Evolutionary conservation across 2,113 vertebrate species (phyloP).

Genomic region (Mixornis gularis): DNA sequence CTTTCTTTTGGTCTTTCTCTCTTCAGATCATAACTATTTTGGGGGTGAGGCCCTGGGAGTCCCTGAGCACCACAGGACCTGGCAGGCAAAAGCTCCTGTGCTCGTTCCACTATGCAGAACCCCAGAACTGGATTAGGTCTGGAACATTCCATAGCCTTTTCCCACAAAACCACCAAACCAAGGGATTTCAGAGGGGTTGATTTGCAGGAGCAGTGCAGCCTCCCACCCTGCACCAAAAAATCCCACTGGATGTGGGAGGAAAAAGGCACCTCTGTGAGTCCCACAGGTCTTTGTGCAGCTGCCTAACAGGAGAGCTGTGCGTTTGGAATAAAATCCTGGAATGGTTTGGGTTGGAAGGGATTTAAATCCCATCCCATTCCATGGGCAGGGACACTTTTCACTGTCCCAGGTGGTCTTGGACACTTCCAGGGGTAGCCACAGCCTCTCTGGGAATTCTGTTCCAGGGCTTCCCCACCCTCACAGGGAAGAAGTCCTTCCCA

Average conservation of each 20-base stretch:
- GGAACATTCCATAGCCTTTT: not conserved
- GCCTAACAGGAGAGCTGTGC: not conserved
- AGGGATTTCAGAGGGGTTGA: not conserved
- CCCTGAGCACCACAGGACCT: not conserved
- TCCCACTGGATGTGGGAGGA: accelerated
- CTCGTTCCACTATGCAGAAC: not conserved
- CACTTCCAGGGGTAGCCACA: not conserved
- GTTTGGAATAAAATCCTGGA: not conserved
- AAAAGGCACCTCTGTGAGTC: too few species aligned
- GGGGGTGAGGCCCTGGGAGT: not conserved
- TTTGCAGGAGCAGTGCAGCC: not conserved
- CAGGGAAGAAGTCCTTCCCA: not conserved
- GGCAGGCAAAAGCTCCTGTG: not conserved
- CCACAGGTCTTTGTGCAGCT: not conserved
- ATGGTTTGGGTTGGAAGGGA: not conserved
- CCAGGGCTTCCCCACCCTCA: not conserved
- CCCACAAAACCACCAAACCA: not conserved
- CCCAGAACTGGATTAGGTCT: not conserved
- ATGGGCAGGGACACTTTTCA: not conserved
- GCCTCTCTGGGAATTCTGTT: not conserved
- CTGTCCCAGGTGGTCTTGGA: not conserved
- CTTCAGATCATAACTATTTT: not conserved
- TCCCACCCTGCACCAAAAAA: not conserved
- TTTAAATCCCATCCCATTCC: not conserved
- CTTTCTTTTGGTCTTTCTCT: not conserved